A percentile compares a stretch with the other conserved stretches of the same genome.
phyloP scores from a whole-genome alignment of 2,113 vertebrate genomes.

The Heliornis fulica region DNA sequence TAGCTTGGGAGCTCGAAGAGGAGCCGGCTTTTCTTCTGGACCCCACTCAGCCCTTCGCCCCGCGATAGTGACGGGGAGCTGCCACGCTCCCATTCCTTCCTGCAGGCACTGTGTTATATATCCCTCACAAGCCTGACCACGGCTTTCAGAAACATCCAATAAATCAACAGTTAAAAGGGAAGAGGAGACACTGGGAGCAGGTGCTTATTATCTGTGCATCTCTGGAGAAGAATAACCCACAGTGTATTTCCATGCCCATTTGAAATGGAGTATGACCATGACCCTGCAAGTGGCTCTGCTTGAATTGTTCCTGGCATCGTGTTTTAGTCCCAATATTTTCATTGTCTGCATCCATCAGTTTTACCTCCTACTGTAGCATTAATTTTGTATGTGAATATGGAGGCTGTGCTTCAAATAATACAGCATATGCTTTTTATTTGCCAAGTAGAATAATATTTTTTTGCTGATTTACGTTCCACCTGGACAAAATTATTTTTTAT shows the following conservation, averaged over 20 bases:
- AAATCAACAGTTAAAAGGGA: constrained; percentile 68
- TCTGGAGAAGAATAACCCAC: constrained; percentile 66
- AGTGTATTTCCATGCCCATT: constrained; percentile 56
- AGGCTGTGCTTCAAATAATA: constrained; percentile 68
- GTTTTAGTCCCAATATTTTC: constrained; percentile 62
- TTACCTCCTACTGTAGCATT: constrained; percentile 64
- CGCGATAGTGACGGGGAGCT: rapidly evolving
- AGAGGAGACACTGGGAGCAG: constrained; percentile 67
- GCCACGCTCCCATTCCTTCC: neutral
- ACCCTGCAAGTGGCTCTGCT: constrained; percentile 58
- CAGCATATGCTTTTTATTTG: constrained; percentile 77
- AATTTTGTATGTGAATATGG: constrained; percentile 70
- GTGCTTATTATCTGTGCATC: constrained; percentile 68
- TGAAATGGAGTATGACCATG: constrained; percentile 65
- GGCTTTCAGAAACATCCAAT: constrained; percentile 59
- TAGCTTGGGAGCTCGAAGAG: neutral
- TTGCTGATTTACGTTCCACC: constrained; percentile 73
- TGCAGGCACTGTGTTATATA: constrained; percentile 8
- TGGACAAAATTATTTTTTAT: constrained; percentile 78
- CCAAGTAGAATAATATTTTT: constrained; percentile 71
- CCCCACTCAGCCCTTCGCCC: neutral
- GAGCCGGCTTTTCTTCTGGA: neutral
- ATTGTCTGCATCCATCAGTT: constrained; percentile 56
- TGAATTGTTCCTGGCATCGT: constrained; percentile 56
- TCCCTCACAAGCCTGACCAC: constrained; percentile 14